Base-by-base conservation (phyloP, 2,888 invertebrate species). In the Nysson spinosus region DNA sequence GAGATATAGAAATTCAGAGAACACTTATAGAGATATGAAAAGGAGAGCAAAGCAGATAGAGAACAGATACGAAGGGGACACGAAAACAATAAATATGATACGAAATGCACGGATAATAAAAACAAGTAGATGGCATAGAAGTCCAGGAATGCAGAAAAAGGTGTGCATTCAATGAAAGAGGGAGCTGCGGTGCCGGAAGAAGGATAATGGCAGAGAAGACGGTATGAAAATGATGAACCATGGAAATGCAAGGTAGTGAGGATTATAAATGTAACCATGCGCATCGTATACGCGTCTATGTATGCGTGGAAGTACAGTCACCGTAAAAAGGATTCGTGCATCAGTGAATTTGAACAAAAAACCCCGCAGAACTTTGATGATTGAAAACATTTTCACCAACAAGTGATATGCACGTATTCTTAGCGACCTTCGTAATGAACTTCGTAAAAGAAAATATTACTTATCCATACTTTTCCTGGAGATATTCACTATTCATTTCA, bases 171-270 rank as follows among this genome's bases (percentile, higher is more conserved):
- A 43, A 56, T 35, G 44, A 51, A 61, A 49, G 46, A 9, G 39
- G 19, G 2, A 24, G 9, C 6, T 12, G 16, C 14, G 34, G n/a
- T n/a, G n/a, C n/a, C n/a, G n/a, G n/a, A n/a, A n/a, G n/a, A n/a
- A n/a, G n/a, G n/a, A n/a, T n/a, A n/a, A n/a, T n/a, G n/a, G n/a
- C n/a, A n/a, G n/a, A n/a, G 42, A 28, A 37, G 30, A 66, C 51
- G 56, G 57, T 30, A 63, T 43, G 57, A 47, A 44, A 62, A 66
- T 63, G 66, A 61, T 58, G 65, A 46, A 47, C 69, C 58, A 47
- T 62, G 54, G 71, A 72, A 69, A 61, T 67, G 65, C 70, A 65
- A 71, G 56, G 69, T 69, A 71, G 69, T 69, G 66, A 73, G 75
- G 54, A 61, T 67, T 69, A 71, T 61, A 69, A 65, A 61, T 63